Percentiles rank a stretch among this genome's conserved stretches.
These are phyloP conservation scores for Oophaga pumilio DNA, from an alignment of 2,113 vertebrate genomes.

Conservation along the genomic window DNA sequence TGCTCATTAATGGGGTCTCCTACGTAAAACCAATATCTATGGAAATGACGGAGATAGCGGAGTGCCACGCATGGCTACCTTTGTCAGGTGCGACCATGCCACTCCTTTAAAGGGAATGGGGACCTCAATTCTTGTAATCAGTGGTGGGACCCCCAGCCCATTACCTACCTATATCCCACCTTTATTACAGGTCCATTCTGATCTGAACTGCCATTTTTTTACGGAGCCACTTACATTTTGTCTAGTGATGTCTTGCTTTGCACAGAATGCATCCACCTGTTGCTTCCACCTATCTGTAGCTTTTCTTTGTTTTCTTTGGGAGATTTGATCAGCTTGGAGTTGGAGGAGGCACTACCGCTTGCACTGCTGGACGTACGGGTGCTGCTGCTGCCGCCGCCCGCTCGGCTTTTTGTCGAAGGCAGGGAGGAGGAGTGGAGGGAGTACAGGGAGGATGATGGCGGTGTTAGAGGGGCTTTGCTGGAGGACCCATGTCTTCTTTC, in stretches of 20 bases:
- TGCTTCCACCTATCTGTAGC: conserved; percentile 84
- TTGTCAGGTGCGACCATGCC: too few relatives aligned
- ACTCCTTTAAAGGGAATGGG: too few relatives aligned
- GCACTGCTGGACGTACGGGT: conserved; percentile 77
- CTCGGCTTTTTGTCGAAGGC: conserved; percentile 79
- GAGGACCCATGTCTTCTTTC: conserved; percentile 97
- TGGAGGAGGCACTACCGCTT: conserved; percentile 77
- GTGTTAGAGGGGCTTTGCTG: conserved; percentile 81
- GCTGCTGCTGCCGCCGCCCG: conserved; percentile 69
- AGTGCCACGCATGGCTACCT: too few relatives aligned
- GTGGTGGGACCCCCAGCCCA: too few relatives aligned
- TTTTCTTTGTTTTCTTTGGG: conserved; percentile 99
- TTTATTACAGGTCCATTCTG: not conserved
- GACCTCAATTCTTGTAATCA: too few relatives aligned
- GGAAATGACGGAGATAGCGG: too few relatives aligned
- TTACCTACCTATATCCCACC: too few relatives aligned
- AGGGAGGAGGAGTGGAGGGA: conserved; percentile 78
- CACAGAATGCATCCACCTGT: conserved; percentile 79
- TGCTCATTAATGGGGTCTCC: too few relatives aligned
- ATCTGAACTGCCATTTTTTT: too few relatives aligned
- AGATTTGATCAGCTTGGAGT: conserved; percentile 88
- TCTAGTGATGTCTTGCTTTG: conserved; percentile 83
- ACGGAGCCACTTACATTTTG: conserved; percentile 84
- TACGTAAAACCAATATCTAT: too few relatives aligned
- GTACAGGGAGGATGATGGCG: conserved; percentile 78